Evolutionary conservation across 2,797 vertebrate genomes (phyloP).

Genomic region (Etheostoma perlongum): DNA sequence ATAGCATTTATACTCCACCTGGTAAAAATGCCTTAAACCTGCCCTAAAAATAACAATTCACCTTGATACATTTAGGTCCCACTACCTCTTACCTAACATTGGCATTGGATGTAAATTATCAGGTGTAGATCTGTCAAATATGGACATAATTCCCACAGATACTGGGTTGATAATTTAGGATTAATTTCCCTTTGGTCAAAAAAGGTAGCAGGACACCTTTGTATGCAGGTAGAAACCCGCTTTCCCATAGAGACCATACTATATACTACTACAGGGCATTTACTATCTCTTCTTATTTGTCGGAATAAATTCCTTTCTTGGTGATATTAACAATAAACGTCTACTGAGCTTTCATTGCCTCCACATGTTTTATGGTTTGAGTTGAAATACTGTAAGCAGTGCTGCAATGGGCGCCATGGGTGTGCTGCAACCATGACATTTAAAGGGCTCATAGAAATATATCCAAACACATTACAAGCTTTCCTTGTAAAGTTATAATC

Average conservation of each 20-base stretch:
- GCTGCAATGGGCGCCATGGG: conserved; percentile 53
- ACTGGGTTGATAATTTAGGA: not conserved
- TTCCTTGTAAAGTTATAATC: conserved; percentile 56
- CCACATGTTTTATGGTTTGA: conserved; percentile 62
- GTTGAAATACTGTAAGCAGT: conserved; percentile 58
- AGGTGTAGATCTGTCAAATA: not conserved
- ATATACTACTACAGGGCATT: conserved; percentile 10
- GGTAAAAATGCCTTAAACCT: not conserved
- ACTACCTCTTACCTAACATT: not conserved
- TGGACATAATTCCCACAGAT: not conserved
- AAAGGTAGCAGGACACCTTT: conserved; percentile 3
- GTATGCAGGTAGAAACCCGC: not conserved
- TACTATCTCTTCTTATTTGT: conserved; percentile 49
- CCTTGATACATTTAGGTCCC: too few relatives aligned
- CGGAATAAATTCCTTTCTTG: conserved; percentile 44
- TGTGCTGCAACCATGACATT: conserved; percentile 64
- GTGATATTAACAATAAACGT: conserved; percentile 62
- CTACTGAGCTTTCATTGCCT: conserved; percentile 43
- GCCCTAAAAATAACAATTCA: not conserved
- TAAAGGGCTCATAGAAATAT: conserved; percentile 57
- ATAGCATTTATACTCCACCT: not conserved
- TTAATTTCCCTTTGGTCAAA: conserved; percentile 3
- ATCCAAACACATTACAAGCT: conserved; percentile 59
- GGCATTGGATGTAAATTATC: not conserved
- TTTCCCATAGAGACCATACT: not conserved